phyloP scores from a whole-genome alignment of 2,113 vertebrate species.

The Hippocampus guttulatus region DNA sequence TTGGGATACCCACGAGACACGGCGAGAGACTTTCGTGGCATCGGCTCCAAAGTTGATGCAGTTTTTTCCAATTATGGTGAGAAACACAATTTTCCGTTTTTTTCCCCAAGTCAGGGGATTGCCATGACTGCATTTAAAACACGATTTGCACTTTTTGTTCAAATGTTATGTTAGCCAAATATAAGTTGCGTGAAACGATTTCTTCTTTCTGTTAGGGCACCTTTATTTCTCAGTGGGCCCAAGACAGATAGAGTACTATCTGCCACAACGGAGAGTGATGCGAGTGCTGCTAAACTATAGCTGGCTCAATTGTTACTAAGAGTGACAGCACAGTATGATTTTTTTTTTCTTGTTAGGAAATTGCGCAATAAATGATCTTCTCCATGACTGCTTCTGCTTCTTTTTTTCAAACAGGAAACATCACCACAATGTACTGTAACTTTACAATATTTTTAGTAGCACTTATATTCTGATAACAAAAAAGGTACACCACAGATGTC shows the following conservation, averaged over 20 bases:
- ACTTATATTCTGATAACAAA: not conserved
- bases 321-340: not conserved
- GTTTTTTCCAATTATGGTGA: constrained; percentile 66
- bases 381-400: not conserved
- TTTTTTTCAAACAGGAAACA: not conserved
- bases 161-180: not conserved
- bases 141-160: not conserved
- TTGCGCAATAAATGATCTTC: not conserved
- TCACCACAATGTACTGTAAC: not conserved
- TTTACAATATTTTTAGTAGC: no score
- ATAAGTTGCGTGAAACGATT: not conserved
- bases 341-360: not conserved
- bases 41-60: constrained; percentile 68
- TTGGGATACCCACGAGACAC: constrained; percentile 54
- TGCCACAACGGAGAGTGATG: constrained; percentile 27
- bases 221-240: constrained; percentile 71
- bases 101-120: not conserved
- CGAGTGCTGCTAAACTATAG: constrained; percentile 62
- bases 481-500: not conserved
- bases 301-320: constrained; percentile 70
- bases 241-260: constrained; percentile 65
- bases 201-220: constrained; percentile 52
- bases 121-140: not conserved
- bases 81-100: constrained; percentile 1
- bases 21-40: constrained; percentile 44